phyloP scores from a whole-genome alignment of 2,113 vertebrate species.

The Paradisaea rubra region DNA sequence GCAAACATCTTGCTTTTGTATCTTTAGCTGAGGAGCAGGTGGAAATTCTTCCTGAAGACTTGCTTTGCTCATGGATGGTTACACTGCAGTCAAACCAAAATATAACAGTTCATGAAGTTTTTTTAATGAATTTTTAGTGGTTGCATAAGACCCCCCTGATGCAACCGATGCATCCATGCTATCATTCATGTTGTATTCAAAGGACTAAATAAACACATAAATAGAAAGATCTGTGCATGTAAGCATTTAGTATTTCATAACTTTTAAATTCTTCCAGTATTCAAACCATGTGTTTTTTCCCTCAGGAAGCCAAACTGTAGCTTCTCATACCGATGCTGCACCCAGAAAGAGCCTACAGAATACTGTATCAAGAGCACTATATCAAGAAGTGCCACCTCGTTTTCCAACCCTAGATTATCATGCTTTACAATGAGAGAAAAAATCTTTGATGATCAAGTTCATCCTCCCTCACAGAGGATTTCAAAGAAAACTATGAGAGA shows the following conservation, averaged over 20 bases:
- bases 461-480: background rate
- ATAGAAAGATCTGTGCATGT: background rate
- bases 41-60: background rate
- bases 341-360: background rate
- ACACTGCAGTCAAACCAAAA: background rate
- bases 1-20: background rate
- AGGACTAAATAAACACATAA: background rate
- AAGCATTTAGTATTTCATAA: background rate
- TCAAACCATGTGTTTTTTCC: rapidly evolving
- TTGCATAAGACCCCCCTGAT: background rate
- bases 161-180: background rate
- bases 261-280: background rate
- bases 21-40: background rate
- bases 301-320: background rate
- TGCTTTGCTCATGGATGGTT: background rate
- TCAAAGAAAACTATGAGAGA: background rate
- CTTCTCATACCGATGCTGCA: background rate
- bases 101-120: background rate
- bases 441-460: background rate
- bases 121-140: background rate
- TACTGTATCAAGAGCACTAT: background rate
- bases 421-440: background rate
- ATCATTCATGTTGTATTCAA: background rate
- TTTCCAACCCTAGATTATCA: background rate
- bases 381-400: background rate